A percentile compares a stretch with the other conserved stretches of the same genome.
These are phyloP conservation scores for Brienomyrus brachyistius DNA, from an alignment of 2,113 vertebrate genomes.

Conservation along the genomic window DNA sequence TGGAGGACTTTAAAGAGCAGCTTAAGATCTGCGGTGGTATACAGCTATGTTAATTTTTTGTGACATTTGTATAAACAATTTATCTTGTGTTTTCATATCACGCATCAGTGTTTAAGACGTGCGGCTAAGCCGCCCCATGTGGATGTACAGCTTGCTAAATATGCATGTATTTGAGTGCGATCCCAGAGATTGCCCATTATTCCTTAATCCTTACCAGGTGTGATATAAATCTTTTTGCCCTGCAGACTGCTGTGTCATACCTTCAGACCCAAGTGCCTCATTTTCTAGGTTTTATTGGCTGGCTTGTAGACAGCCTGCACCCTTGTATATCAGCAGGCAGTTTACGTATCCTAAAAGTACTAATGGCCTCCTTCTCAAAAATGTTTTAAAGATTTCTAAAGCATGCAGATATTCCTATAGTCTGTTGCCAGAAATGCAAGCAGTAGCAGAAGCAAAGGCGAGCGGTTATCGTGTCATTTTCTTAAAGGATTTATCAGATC, in stretches of 20 bases:
- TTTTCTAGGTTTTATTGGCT: not conserved
- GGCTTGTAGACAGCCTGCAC: not conserved
- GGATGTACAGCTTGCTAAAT: not conserved
- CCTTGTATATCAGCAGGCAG: not conserved
- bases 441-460: not conserved
- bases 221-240: not conserved
- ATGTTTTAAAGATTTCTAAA: not conserved
- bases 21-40: not conserved
- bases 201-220: constrained; percentile 9
- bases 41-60: not conserved
- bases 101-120: not conserved
- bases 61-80: not conserved
- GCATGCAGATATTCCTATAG: not conserved
- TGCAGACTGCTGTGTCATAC: not conserved
- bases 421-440: not conserved
- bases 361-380: not conserved
- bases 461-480: not conserved
- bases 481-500: not conserved
- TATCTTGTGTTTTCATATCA: not conserved
- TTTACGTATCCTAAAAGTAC: not conserved
- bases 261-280: not conserved
- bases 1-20: not conserved
- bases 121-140: not conserved
- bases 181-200: constrained; percentile 1
- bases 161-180: not conserved